phyloP scores from a whole-genome alignment of 2,888 invertebrate genomes.

The Petrolisthes manimaculis region DNA sequence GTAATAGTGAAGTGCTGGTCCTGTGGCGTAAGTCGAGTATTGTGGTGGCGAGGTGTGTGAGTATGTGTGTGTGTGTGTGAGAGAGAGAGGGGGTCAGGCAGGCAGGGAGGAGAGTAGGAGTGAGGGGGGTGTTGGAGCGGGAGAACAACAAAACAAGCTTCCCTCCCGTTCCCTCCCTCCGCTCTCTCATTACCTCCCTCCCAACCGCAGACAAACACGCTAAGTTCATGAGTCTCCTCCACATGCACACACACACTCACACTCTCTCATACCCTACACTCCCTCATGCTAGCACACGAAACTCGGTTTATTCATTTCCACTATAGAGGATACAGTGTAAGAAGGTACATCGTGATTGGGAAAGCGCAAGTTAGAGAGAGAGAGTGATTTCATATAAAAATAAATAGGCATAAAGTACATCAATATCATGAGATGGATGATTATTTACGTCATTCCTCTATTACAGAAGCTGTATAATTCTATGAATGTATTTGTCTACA shows the following conservation, averaged over 20 bases:
- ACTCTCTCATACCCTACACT: too few relatives aligned
- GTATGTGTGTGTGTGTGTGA: slow-evolving; percentile 20
- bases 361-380: not conserved
- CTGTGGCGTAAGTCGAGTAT: not conserved
- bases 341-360: not conserved
- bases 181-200: not conserved
- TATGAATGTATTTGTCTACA: too few relatives aligned
- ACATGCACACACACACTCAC: too few relatives aligned
- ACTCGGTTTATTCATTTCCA: too few relatives aligned
- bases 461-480: too few relatives aligned
- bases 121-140: too few relatives aligned
- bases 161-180: not conserved
- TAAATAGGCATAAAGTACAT: too few relatives aligned
- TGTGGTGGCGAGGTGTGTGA: slow-evolving; percentile 4
- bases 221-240: too few relatives aligned
- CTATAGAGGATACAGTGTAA: not conserved
- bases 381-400: not conserved
- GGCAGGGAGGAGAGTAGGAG: not conserved
- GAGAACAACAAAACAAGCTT: not conserved
- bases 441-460: too few relatives aligned
- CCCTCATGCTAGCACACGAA: too few relatives aligned
- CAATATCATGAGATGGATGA: too few relatives aligned
- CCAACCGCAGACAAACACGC: not conserved
- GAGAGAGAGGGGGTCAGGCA: slow-evolving; percentile 1
- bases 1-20: not conserved